Evolutionary conservation across 2,888 invertebrate species (phyloP).

Genomic region (Malachius bipustulatus): DNA sequence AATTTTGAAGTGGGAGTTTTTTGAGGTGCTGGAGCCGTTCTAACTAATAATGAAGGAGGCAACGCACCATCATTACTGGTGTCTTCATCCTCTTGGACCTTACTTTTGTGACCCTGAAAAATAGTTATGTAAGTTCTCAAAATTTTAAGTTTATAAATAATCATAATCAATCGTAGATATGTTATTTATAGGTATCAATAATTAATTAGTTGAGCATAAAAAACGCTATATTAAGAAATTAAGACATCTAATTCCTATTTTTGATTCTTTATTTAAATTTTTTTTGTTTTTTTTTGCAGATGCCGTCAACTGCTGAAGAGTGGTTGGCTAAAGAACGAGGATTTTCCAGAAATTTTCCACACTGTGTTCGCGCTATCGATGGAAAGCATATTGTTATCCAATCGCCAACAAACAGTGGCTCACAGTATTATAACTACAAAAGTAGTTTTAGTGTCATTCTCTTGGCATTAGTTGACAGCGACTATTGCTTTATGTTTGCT

Average conservation of each 20-base stretch:
- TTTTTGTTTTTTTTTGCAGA: constrained; percentile 10
- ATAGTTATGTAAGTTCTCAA: too few relatives aligned
- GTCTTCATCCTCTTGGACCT: not conserved
- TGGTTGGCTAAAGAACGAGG: constrained; percentile 10
- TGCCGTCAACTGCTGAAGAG: constrained; percentile 10
- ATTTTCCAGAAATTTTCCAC: constrained; percentile 12
- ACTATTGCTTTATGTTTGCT: constrained; percentile 20
- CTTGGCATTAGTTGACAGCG: constrained; percentile 24
- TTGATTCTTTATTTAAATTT: too few relatives aligned
- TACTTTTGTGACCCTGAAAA: not conserved
- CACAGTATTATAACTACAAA: constrained; percentile 27
- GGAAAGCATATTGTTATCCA: constrained; percentile 26
- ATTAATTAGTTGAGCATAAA: too few relatives aligned
- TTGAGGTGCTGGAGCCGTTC: too few relatives aligned
- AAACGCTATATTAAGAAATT: too few relatives aligned
- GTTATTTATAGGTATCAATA: too few relatives aligned
- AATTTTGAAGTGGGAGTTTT: too few relatives aligned
- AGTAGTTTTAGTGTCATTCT: constrained; percentile 23
- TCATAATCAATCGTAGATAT: too few relatives aligned
- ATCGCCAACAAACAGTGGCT: constrained; percentile 21
- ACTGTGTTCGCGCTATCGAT: constrained; percentile 19
- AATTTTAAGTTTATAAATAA: too few relatives aligned
- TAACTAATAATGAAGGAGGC: too few relatives aligned
- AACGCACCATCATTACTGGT: too few relatives aligned
- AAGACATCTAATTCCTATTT: too few relatives aligned